Conservation (phyloP, 1,140 invertebrate genomes). For the Hypsibius dujardini region DNA sequence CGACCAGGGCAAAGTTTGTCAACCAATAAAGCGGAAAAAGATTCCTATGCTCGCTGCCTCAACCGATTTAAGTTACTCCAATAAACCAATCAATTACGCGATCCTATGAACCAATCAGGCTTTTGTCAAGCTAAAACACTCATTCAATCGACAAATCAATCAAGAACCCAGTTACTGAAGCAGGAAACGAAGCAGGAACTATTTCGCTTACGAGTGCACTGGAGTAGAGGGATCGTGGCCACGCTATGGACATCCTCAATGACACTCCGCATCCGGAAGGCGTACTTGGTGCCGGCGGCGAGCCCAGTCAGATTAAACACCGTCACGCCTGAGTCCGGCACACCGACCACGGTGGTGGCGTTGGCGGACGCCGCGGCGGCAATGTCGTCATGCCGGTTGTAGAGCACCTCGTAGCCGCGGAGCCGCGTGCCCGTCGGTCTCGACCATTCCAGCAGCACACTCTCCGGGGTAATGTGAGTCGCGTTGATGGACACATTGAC, state of each 20-base stretch:
- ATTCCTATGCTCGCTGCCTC: too few relatives aligned
- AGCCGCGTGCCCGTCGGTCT: neutral
- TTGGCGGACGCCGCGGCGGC: neutral
- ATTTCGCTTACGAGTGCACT: slow-evolving; percentile 10
- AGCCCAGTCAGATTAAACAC: neutral
- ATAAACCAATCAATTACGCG: neutral
- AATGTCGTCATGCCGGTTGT: neutral
- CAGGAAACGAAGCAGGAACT: too few relatives aligned
- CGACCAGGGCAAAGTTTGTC: too few relatives aligned
- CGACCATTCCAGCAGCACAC: neutral
- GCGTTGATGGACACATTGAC: neutral
- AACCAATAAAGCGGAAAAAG: too few relatives aligned
- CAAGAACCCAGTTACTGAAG: neutral
- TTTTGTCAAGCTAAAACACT: neutral
- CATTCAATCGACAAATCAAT: neutral
- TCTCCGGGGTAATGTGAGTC: neutral
- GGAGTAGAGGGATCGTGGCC: neutral
- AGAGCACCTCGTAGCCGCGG: slow-evolving; percentile 1
- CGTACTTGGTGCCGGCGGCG: neutral
- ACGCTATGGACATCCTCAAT: neutral
- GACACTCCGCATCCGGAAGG: neutral
- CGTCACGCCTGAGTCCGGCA: neutral
- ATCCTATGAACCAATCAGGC: neutral
- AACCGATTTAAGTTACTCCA: neutral
- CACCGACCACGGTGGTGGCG: neutral